phyloP scores from a whole-genome alignment of 2,797 vertebrate species.

The Typhlichthys subterraneus region DNA sequence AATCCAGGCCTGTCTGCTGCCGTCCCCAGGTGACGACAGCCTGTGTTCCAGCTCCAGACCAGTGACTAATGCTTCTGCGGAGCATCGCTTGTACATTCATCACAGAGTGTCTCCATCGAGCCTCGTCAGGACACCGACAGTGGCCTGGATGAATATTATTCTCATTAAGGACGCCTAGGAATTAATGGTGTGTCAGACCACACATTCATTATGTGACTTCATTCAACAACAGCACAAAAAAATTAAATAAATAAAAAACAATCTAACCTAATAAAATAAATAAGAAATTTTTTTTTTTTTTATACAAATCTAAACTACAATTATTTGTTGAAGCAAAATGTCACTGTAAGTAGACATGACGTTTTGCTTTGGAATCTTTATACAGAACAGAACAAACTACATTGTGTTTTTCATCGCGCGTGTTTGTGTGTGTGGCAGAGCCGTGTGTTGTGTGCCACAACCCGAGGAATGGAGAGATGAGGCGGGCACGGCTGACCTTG shows the following conservation, averaged over 20 bases:
- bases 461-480: slow-evolving; percentile 35
- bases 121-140: slow-evolving; percentile 49
- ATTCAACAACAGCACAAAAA: slow-evolving; percentile 20
- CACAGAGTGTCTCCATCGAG: slow-evolving; percentile 47
- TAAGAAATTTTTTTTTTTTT: no score
- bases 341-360: slow-evolving; percentile 28
- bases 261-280: slow-evolving; percentile 5
- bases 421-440: slow-evolving; percentile 5
- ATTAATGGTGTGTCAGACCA: slow-evolving; percentile 66
- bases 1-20: slow-evolving; percentile 66
- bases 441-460: slow-evolving; percentile 20
- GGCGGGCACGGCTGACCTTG: slow-evolving; percentile 52
- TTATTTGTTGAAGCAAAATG: slow-evolving; percentile 4
- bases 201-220: slow-evolving; percentile 58
- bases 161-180: slow-evolving; percentile 63
- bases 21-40: slow-evolving; percentile 64
- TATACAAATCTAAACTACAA: slow-evolving; percentile 2
- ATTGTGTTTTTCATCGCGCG: not conserved
- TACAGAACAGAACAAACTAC: slow-evolving; percentile 8
- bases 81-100: slow-evolving; percentile 59
- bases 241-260: no score
- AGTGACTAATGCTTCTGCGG: slow-evolving; percentile 66
- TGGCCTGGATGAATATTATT: slow-evolving; percentile 55
- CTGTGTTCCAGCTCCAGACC: slow-evolving; percentile 59
- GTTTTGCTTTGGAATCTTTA: slow-evolving; percentile 14